Percentiles rank a stretch among this genome's conserved stretches.
phyloP scores from a whole-genome alignment of 1,140 invertebrate genomes.

The Drosophila nasuta region DNA sequence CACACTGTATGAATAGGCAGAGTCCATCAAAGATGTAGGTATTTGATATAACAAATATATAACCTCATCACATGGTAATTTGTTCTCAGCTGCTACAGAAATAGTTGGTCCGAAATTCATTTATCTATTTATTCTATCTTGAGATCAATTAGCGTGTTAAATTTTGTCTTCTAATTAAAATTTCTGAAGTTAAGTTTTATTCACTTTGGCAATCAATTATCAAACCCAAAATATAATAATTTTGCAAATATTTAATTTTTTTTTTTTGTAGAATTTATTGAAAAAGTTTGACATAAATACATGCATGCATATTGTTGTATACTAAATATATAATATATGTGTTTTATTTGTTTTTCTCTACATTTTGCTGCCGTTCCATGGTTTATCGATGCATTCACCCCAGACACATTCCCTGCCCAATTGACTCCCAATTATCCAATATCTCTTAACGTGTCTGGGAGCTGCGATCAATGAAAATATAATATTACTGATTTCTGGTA shows the following conservation, averaged over 20 bases:
- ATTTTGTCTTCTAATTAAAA: too few species aligned
- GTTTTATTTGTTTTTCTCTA: constrained; percentile 69
- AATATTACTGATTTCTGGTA: constrained; percentile 45
- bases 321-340: constrained; percentile 82
- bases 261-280: constrained; percentile 82
- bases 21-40: too few species aligned
- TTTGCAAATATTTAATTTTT: constrained; percentile 5
- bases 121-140: too few species aligned
- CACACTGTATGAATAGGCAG: too few species aligned
- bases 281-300: constrained; percentile 85
- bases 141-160: too few species aligned
- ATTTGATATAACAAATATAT: too few species aligned
- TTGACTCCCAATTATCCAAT: constrained; percentile 1
- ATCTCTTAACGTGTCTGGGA: constrained; percentile 4
- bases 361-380: constrained; percentile 42
- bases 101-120: too few species aligned
- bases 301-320: constrained; percentile 84
- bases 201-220: neutral
- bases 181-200: too few species aligned
- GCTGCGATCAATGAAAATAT: constrained; percentile 47
- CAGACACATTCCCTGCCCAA: constrained; percentile 1
- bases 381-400: constrained; percentile 35
- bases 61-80: too few species aligned
- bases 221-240: neutral
- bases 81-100: too few species aligned